phyloP scores from a whole-genome alignment of 2,113 vertebrate species.

The Macrotus californicus region DNA sequence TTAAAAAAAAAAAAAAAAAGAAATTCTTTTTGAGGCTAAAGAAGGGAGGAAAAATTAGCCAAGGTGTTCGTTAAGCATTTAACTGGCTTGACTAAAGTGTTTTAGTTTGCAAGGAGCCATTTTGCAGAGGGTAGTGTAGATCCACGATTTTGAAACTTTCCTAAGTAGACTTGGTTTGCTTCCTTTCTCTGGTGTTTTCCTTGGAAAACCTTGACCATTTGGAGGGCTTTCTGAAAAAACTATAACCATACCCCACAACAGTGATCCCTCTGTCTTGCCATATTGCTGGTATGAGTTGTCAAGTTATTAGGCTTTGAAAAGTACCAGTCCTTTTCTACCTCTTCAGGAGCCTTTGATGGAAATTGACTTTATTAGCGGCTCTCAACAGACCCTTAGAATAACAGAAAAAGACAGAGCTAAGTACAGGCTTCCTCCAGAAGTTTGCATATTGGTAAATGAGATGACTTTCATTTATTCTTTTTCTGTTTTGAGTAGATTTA shows the following conservation, averaged over 20 bases:
- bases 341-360: background rate
- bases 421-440: background rate
- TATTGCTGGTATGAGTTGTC: background rate
- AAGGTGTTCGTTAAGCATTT: slow-evolving; percentile 10
- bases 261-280: background rate
- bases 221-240: slow-evolving; percentile 28
- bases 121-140: slow-evolving; percentile 35
- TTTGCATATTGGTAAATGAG: background rate
- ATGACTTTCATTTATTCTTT: background rate
- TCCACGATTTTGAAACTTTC: slow-evolving; percentile 43
- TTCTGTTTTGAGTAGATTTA: background rate
- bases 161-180: background rate
- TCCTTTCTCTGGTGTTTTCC: slow-evolving; percentile 25
- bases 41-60: background rate
- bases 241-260: background rate
- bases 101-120: background rate
- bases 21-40: background rate
- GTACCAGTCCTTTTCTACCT: background rate
- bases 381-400: background rate
- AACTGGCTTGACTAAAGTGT: background rate
- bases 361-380: background rate
- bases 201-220: slow-evolving; percentile 33
- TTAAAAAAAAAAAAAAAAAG: too few relatives aligned
- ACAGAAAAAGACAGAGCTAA: background rate
- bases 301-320: slow-evolving; percentile 24